Evolutionary conservation across 2,888 invertebrate species (phyloP), one percentile per base, ranked within the genome.

Genomic region (Micoletzkya japonica): DNA sequence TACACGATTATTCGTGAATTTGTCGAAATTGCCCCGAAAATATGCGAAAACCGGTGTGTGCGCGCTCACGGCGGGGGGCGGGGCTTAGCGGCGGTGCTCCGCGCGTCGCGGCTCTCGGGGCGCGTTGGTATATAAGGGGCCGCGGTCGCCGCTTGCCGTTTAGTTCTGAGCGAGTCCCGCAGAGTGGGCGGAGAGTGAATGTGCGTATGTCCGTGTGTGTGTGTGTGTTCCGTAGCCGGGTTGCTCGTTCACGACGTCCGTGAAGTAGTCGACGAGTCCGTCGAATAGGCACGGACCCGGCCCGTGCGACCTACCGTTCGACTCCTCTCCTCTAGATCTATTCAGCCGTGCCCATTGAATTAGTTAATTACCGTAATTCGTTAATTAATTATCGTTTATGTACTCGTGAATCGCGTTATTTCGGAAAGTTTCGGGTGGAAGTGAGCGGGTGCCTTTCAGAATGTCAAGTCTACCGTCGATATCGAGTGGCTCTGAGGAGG

Each of bases 61-160:
- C n/a, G n/a, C n/a, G n/a, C 32, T 28, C 14, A 20, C 36, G 10
- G 20, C 58, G 17, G 39, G 50, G 34, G 63, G 63, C 63, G 63
- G 63, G 39, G 52, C 28, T 24, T 30, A 34, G 28, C 64, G 52
- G 28, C 36, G 17, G 49, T 3, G 49, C 20, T 20, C 28, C 49
- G 30, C 64, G 64, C 64, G 64, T 64, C 17, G 64, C 64, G 64
- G 64, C 36, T 39, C 20, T 44, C 20, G 10, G 24, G 34, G 20
- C 36, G 34, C 52, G 52, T 36, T 52, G 37, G 61, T 64, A 64
- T 64, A 64, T 36, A 64, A 52, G 36, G 52, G 7, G 24, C 10
- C 50, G 64, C 64, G 52, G 64, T 34, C 64, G 64, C 2, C 26
- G 36, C 36, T 52, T 64, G 52, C 64, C 52, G 64, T 64, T 64